Base-by-base conservation (phyloP, 2,888 invertebrate genomes). In the Pristionchus arcanus region DNA sequence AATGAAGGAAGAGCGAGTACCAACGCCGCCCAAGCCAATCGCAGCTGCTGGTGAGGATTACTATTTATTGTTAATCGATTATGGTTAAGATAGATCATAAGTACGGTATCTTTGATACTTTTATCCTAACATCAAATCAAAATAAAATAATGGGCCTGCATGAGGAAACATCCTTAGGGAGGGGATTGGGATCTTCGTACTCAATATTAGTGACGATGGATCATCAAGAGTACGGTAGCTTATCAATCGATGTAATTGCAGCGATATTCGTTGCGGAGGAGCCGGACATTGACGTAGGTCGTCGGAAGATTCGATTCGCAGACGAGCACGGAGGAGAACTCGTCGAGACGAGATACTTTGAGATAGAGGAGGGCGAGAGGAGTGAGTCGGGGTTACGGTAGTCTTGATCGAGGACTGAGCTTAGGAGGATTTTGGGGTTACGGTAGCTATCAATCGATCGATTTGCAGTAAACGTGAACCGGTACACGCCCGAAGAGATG, bases 401-500 rank as follows among this genome's bases (percentile, higher is more conserved):
- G 34, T 31, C 25, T 42, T 42, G n/a, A 66, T 66, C 66, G 66
- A 66, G 21, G 5, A 66, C 66, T 66, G 66, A 66, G 11, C n/a
- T n/a, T n/a, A n/a, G n/a, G n/a, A n/a, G n/a, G n/a, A n/a, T n/a
- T n/a, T 55, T 13, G 55, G 2, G 19, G 55, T 13, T 55, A 55
- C 55, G 16, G 55, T 55, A 55, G 55, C 55, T 81, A 81, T 42
- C 1, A 3, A 68, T 68, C 42, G 42, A 49, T 49, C 42, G 42
- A 49, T 49, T 89, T 89, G 81, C 81, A 89, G 89, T 89, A 53
- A 89, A 89, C 89, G 89, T 89, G 89, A 89, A 89, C 34, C 89
- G 81, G n/a, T 81, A 34, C 81, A 59, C 89, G 77, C 89, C 77
- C 42, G 89, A 89, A n/a, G 77, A 89, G 89, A 89, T 89, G 89